A percentile compares a stretch with the other conserved stretches of the same genome.
Evolutionary conservation across 2,888 invertebrate species (phyloP).

Genomic region (Cheilosia soror): DNA sequence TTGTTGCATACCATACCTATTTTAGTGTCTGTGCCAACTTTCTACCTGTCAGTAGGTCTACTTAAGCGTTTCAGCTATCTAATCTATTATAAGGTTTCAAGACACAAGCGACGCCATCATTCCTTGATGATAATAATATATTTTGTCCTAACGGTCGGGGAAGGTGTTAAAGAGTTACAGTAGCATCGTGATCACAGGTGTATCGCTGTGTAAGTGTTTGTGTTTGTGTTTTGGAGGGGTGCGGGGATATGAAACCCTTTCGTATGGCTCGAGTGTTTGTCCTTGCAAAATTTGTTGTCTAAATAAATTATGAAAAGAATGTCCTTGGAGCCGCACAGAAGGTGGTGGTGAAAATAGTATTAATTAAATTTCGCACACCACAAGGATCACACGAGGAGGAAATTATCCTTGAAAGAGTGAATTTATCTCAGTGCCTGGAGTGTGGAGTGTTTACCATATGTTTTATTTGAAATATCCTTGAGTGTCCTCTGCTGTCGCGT

Average conservation of each 20-base stretch:
- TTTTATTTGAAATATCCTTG: constrained; percentile 40
- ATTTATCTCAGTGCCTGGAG: constrained; percentile 54
- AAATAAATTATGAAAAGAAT: constrained; percentile 63
- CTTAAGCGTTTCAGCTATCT: constrained; percentile 50
- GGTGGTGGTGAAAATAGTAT: constrained; percentile 50
- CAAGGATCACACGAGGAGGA: constrained; percentile 37
- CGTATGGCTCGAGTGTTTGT: constrained; percentile 23
- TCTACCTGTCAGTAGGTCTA: constrained; percentile 45
- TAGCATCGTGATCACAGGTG: constrained; percentile 10
- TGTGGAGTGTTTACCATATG: constrained; percentile 53
- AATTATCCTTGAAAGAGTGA: constrained; percentile 48
- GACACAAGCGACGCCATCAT: constrained; percentile 24
- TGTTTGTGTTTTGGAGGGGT: neutral
- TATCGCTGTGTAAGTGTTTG: constrained; percentile 18
- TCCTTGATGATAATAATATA: neutral
- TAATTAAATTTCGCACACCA: constrained; percentile 51
- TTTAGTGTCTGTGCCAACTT: constrained; percentile 12
- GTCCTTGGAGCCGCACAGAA: constrained; percentile 44
- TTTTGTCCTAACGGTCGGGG: constrained; percentile 7
- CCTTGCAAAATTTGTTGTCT: constrained; percentile 47
- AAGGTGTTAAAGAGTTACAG: constrained; percentile 36
- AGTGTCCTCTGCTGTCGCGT: constrained; percentile 28
- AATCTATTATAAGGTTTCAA: constrained; percentile 53
- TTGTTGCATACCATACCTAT: constrained; percentile 42
- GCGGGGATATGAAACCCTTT: constrained; percentile 28